These are phyloP conservation scores for Proales similis DNA, from an alignment of 1,140 invertebrate genomes.

Conservation along the genomic window DNA sequence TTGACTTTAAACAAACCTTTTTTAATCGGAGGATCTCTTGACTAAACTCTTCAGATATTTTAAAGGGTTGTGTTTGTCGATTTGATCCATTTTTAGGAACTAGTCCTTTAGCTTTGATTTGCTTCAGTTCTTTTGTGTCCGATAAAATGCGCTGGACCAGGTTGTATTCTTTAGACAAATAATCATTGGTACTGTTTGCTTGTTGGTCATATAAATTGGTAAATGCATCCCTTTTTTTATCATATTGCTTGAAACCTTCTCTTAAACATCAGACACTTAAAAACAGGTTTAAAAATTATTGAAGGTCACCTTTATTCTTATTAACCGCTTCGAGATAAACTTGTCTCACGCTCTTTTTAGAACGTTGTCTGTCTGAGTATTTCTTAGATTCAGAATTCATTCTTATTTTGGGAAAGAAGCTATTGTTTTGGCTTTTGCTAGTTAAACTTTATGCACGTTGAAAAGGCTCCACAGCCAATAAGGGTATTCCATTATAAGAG, in stretches of 20 bases:
- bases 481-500: too few species aligned
- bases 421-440: too few species aligned
- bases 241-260: too few species aligned
- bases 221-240: background rate
- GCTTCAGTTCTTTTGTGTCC: slow-evolving; percentile 21
- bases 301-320: background rate
- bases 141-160: slow-evolving; percentile 30
- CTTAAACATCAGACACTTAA: too few species aligned
- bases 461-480: too few species aligned
- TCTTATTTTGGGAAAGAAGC: too few species aligned
- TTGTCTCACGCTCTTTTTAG: slow-evolving; percentile 16
- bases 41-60: slow-evolving; percentile 25
- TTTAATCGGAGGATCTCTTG: slow-evolving; percentile 24
- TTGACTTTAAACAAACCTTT: slow-evolving; percentile 6
- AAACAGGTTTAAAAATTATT: too few species aligned
- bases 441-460: too few species aligned
- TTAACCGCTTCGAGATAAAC: slow-evolving; percentile 25
- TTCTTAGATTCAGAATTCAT: too few species aligned
- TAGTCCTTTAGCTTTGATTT: background rate
- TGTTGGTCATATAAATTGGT: slow-evolving; percentile 7
- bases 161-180: slow-evolving; percentile 26
- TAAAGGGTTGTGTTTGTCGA: too few species aligned
- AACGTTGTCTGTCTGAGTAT: too few species aligned
- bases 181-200: background rate
- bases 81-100: too few species aligned